phyloP scores from a whole-genome alignment of 2,113 vertebrate genomes.

The Varanus salvator region DNA sequence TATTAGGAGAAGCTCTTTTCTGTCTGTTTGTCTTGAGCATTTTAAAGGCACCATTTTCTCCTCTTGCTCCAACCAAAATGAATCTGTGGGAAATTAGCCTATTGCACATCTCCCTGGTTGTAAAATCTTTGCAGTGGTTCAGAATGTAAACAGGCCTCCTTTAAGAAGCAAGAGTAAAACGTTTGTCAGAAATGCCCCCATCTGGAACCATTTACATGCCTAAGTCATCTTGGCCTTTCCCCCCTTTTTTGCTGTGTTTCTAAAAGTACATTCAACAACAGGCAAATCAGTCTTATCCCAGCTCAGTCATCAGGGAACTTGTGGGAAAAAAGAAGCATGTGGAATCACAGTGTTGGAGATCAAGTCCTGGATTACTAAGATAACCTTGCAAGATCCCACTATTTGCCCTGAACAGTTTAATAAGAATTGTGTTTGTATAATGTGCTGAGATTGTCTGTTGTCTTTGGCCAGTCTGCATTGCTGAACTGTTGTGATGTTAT shows the following conservation, averaged over 20 bases:
- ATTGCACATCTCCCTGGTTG: constrained; percentile 39
- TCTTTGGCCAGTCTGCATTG: not conserved
- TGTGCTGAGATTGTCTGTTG: not conserved
- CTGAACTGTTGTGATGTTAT: not conserved
- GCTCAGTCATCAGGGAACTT: constrained; percentile 51
- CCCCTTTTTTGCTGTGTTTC: constrained; percentile 61
- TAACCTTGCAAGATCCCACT: constrained; percentile 19
- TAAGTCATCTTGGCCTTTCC: constrained; percentile 44
- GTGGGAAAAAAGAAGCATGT: constrained; percentile 50
- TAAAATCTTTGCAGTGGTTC: constrained; percentile 61
- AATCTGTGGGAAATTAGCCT: constrained; percentile 20
- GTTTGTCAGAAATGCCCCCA: constrained; percentile 71
- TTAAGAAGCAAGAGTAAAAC: constrained; percentile 65
- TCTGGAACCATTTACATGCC: constrained; percentile 77
- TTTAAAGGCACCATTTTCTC: constrained; percentile 24
- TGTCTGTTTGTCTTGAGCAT: constrained; percentile 51
- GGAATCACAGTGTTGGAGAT: constrained; percentile 35
- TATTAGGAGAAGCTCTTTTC: constrained; percentile 58
- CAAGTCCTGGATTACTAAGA: constrained; percentile 17
- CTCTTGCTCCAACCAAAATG: constrained; percentile 27
- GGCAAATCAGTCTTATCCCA: constrained; percentile 61
- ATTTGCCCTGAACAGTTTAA: constrained; percentile 15
- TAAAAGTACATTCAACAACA: constrained; percentile 65
- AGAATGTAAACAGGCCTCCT: constrained; percentile 62
- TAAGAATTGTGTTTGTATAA: not conserved